A percentile compares a stretch with the other conserved stretches of the same genome.
Conservation (phyloP, 2,113 vertebrate genomes). For the Pycnonotus jocosus region DNA sequence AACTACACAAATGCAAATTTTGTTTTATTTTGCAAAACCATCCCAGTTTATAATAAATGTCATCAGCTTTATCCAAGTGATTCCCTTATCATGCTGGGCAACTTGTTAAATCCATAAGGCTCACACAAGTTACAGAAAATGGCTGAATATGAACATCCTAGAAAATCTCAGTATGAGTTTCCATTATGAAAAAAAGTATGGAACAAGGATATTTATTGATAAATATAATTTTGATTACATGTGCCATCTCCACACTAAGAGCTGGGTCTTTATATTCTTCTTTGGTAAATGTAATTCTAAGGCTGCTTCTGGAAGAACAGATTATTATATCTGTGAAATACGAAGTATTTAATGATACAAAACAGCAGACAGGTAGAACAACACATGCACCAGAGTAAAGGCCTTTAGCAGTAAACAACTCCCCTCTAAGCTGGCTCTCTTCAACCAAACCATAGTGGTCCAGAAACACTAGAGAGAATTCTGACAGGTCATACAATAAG, state of each 20-base stretch:
- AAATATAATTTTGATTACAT: neutral
- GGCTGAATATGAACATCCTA: neutral
- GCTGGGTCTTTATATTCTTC: neutral
- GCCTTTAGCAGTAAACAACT: neutral
- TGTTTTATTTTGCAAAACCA: neutral
- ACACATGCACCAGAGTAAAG: neutral
- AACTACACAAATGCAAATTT: neutral
- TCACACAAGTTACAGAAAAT: neutral
- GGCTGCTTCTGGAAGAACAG: neutral
- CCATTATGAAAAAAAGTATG: neutral
- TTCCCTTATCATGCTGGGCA: neutral
- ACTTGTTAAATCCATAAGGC: rapidly evolving
- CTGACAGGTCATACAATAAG: neutral
- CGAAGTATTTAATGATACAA: neutral
- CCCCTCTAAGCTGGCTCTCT: rapidly evolving
- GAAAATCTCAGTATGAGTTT: neutral
- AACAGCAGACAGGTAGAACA: neutral
- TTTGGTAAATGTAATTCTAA: neutral
- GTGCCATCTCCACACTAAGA: neutral
- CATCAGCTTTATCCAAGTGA: neutral
- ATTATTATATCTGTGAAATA: neutral
- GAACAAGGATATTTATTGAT: neutral
- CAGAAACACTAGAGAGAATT: neutral
- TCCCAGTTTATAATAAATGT: neutral
- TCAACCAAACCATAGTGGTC: neutral